Conservation (phyloP, 2,113 vertebrate genomes). For the Gymnarchus niloticus region DNA sequence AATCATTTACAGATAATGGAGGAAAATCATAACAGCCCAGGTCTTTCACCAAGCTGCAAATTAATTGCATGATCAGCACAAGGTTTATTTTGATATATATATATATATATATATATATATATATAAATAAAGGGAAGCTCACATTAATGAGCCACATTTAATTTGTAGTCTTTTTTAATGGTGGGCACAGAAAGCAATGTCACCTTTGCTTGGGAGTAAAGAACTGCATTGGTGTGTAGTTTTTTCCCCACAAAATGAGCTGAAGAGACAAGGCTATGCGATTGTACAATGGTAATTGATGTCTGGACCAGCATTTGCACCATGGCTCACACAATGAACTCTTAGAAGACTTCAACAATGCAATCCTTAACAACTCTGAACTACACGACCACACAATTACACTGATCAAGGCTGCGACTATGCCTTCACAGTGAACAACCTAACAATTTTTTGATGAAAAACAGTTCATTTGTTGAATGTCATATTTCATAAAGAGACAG, state of each 20-base stretch:
- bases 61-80: slow-evolving; percentile 3
- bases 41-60: slow-evolving; percentile 15
- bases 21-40: background rate
- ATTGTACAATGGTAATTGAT: slow-evolving; percentile 55
- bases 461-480: slow-evolving; percentile 49
- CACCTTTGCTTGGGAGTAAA: slow-evolving; percentile 57
- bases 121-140: slow-evolving; percentile 30
- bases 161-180: slow-evolving; percentile 49
- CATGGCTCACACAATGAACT: slow-evolving; percentile 11
- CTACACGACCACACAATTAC: slow-evolving; percentile 37
- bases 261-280: slow-evolving; percentile 52
- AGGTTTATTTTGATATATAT: slow-evolving; percentile 26
- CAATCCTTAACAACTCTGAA: slow-evolving; percentile 46
- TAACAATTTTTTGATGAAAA: slow-evolving; percentile 42
- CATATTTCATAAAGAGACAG: slow-evolving; percentile 63
- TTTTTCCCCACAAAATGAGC: slow-evolving; percentile 46
- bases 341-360: slow-evolving; percentile 40
- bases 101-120: slow-evolving; percentile 42
- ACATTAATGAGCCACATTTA: slow-evolving; percentile 57
- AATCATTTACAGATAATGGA: background rate
- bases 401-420: slow-evolving; percentile 53
- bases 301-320: slow-evolving; percentile 40
- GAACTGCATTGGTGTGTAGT: slow-evolving; percentile 44
- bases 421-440: slow-evolving; percentile 56
- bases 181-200: slow-evolving; percentile 54